Conservation (phyloP, 2,113 vertebrate genomes). For the Pterocles orientalis region DNA sequence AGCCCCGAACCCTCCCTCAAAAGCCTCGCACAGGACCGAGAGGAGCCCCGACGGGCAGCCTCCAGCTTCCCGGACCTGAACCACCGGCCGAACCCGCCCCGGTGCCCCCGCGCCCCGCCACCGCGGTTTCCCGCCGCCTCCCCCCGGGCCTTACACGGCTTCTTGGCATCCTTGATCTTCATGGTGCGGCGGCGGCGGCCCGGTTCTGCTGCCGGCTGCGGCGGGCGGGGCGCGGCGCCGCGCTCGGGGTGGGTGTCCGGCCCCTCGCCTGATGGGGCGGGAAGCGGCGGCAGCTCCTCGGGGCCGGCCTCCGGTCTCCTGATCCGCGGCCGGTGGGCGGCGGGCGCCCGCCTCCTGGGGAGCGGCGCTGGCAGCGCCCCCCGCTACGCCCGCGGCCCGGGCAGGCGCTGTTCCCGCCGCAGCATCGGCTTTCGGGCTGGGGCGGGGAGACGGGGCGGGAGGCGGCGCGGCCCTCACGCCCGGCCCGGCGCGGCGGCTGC, state of each 20-base stretch:
- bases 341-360: no score
- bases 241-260: not conserved
- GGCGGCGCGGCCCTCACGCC: no score
- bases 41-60: not conserved
- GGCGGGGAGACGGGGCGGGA: no score
- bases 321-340: not conserved
- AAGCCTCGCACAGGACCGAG: not conserved
- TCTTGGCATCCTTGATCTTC: conserved; percentile 88
- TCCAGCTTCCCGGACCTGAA: not conserved
- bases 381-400: no score
- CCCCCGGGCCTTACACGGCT: conserved; percentile 76
- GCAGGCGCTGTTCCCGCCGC: no score
- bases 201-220: not conserved
- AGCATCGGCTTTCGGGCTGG: no score
- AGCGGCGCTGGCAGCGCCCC: no score
- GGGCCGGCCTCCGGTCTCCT: not conserved
- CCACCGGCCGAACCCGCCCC: not conserved
- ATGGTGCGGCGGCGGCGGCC: conserved; percentile 41
- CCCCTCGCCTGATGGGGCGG: conserved; percentile 37
- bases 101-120: not conserved
- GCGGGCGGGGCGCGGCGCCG: not conserved
- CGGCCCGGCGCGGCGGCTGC: no score
- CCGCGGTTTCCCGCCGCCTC: not conserved
- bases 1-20: not conserved
- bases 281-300: not conserved